phyloP scores from a whole-genome alignment of 2,113 vertebrate species.

The Promerops cafer region DNA sequence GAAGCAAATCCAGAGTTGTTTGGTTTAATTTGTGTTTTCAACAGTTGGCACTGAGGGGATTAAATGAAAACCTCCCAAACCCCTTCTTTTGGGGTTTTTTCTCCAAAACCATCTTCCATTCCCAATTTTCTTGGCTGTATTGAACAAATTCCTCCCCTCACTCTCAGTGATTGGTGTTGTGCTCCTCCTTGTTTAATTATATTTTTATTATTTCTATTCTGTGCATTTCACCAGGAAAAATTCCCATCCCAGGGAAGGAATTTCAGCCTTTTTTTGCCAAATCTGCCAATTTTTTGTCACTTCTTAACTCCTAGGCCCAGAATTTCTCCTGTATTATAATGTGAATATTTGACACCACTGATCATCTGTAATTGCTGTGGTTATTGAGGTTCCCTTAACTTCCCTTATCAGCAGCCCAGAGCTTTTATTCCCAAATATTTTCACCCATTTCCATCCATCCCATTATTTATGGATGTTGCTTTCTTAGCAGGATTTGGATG shows the following conservation, averaged over 20 bases:
- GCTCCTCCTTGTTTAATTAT: not conserved
- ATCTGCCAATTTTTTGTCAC: not conserved
- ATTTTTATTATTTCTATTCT: not conserved
- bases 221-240: not conserved
- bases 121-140: not conserved
- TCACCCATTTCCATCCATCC: not conserved
- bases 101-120: not conserved
- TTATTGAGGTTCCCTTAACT: not conserved
- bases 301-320: not conserved
- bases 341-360: not conserved
- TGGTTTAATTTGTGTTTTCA: not conserved
- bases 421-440: not conserved
- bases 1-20: not conserved
- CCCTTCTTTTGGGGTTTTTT: not conserved
- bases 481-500: not conserved
- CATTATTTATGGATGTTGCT: not conserved
- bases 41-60: not conserved
- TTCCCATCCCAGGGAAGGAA: not conserved
- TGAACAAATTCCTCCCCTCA: not conserved
- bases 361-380: not conserved
- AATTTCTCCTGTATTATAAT: not conserved
- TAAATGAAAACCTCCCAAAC: not conserved
- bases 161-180: not conserved
- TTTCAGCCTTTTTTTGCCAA: not conserved
- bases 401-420: not conserved